Base-by-base conservation (phyloP, 1,140 invertebrate genomes). In the Formica exsecta region DNA sequence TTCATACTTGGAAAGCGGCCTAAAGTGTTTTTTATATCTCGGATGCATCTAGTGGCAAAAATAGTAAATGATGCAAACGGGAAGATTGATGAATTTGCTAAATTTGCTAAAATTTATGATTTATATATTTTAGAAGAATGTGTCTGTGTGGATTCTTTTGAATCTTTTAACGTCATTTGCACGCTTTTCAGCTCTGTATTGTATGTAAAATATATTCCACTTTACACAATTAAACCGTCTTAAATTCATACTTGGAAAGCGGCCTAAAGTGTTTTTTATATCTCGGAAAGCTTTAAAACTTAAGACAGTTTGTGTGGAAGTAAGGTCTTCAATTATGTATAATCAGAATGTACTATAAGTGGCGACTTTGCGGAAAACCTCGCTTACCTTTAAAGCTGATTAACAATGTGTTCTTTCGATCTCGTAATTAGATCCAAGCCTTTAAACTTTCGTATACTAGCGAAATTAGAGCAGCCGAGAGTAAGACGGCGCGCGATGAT, bases 1-100 rank as follows among this genome's bases (percentile, higher is more conserved):
- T 5, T n/a, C 29, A 51, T 19, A 44, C 11, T 44, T 44, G 9
- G 5, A 44, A 44, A 44, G 38, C 13, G 41, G 38, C 7, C 25
- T 1, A 59, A 25, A 44, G 44, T 13, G 7, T 59, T 59, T 11
- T 41, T 29, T 48, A 48, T 48, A 32, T 13, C 6, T 11, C 5
- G 19, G 0, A 51, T n/a, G n/a, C n/a, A n/a, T n/a, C n/a, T n/a
- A n/a, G n/a, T n/a, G n/a, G n/a, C n/a, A 36, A 76, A 76, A 29
- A 41, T 25, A 8, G n/a, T 38, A 8, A 59, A 29, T 32, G 25
- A 7, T 19, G n/a, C 16, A n/a, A 62, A 38, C 32, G 0, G 22
- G n/a, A 51, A 54, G 76, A 76, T 62, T 29, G 74, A 79, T 65
- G 25, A 25, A n/a, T n/a, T n/a, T n/a, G n/a, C n/a, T n/a, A n/a